Evolutionary conservation across 2,888 invertebrate genomes (phyloP).

Genomic region (Polietes domitor): DNA sequence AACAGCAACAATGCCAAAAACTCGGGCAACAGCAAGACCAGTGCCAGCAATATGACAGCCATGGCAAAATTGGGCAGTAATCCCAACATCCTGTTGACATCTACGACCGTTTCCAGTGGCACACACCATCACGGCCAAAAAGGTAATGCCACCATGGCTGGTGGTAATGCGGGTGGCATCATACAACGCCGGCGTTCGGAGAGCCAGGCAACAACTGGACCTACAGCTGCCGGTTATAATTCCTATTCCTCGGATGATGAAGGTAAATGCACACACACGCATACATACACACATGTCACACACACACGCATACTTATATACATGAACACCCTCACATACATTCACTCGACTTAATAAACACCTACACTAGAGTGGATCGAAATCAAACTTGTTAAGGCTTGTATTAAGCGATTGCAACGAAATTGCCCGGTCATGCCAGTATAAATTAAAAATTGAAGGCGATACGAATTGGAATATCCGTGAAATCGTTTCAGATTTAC

Average conservation of each 20-base stretch:
- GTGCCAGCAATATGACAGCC: constrained; percentile 80
- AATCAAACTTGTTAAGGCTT: neutral
- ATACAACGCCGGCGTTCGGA: constrained; percentile 81
- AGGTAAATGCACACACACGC: constrained; percentile 83
- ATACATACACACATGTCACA: neutral
- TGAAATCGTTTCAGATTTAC: no score
- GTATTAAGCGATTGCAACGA: no score
- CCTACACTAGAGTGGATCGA: neutral
- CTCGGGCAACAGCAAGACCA: constrained; percentile 26
- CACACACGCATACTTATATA: no score
- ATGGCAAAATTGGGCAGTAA: constrained; percentile 80
- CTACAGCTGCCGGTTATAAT: constrained; percentile 83
- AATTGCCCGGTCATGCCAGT: no score
- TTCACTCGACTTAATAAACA: constrained; percentile 70
- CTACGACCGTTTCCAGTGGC: constrained; percentile 76
- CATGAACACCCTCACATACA: constrained; percentile 71
- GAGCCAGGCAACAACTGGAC: constrained; percentile 81
- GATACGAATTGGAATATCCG: no score
- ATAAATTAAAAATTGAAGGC: no score
- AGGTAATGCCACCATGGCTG: constrained; percentile 44
- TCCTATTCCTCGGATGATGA: constrained; percentile 95
- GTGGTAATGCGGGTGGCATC: constrained; percentile 70
- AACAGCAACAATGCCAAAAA: neutral
- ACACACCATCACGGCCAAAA: constrained; percentile 70
- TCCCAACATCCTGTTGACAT: constrained; percentile 77